Evolutionary conservation across 1,140 invertebrate species (phyloP), one percentile per base, ranked within the genome.

Genomic region (Papilio xuthus): DNA sequence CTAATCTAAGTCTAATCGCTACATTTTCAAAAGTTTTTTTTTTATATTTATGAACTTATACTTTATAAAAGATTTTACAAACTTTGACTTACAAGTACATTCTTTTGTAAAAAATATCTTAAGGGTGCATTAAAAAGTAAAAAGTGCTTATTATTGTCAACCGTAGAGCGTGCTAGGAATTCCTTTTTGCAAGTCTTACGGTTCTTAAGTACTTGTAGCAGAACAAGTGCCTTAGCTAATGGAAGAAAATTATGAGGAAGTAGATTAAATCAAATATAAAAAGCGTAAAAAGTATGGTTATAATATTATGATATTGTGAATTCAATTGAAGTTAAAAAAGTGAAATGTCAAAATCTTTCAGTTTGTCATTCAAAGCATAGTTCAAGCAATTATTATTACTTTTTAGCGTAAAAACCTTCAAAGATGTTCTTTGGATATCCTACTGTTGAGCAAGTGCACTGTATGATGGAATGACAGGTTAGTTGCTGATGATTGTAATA

Each of bases 81-180:
- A 47, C 44, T 18, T 47, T 47, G 13, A 18, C 4, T 37, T 37
- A 15, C 13, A 47, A 18, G 15, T 71, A 9, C 70, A 26, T 37
- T 12, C 44, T 60, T 75, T 20, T 42, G 73, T n/a, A n/a, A n/a
- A n/a, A 75, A 41, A 37, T 26, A 3, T 32, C 50, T 20, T 41
- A 60, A 41, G 47, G 15, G 26, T 74, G 26, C 44, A 74, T 32
- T 18, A 20, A 41, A 41, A 75, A 20, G 0, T 56, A 41, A 60
- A 75, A 76, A 63, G 53, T 41, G 32, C 74, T 76, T 76, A 63
- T 76, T 76, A 76, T 67, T 63, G 32, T 76, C 72, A 75, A 75
- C 72, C 28, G 20, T 18, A 10, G 10, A 76, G 53, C 56, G 18
- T 23, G 56, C 74, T 76, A 44, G 20, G 74, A 44, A 76, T 76